phyloP scores from a whole-genome alignment of 2,113 vertebrate species.

The Salvelinus namaycush region DNA sequence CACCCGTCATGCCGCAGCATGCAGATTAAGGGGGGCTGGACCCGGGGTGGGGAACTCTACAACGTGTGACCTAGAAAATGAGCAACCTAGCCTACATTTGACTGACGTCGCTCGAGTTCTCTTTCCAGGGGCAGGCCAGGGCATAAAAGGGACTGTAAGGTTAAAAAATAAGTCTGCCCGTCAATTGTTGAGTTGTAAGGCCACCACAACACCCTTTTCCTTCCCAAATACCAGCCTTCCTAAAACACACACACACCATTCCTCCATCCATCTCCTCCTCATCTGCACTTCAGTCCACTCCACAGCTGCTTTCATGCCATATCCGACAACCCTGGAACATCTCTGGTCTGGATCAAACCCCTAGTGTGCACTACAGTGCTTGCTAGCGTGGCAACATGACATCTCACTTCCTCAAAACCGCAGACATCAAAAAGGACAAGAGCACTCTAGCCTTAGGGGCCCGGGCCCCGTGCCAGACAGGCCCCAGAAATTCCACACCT shows the following conservation, averaged over 20 bases:
- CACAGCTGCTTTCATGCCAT: conserved; percentile 33
- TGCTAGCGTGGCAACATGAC: conserved; percentile 10
- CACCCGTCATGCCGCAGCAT: conserved; percentile 17
- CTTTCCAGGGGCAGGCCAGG: neutral
- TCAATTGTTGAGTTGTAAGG: neutral
- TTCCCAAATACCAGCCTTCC: neutral
- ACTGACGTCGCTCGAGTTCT: neutral
- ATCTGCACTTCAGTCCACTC: conserved; percentile 25
- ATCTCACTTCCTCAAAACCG: conserved; percentile 3
- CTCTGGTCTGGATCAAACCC: conserved; percentile 15
- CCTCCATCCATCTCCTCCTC: neutral
- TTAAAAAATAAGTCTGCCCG: neutral
- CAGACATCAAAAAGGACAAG: conserved; percentile 16
- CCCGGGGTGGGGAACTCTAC: conserved; percentile 14
- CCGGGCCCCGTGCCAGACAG: conserved; percentile 23
- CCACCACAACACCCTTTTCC: neutral
- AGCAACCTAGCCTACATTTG: conserved; percentile 20
- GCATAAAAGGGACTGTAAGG: neutral
- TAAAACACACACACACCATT: neutral
- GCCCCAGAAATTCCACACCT: conserved; percentile 52
- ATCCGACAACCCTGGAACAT: neutral
- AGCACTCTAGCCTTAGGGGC: neutral
- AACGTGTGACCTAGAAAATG: conserved; percentile 69
- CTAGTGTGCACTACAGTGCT: neutral
- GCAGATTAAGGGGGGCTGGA: conserved; percentile 58